A percentile compares a stretch with the other conserved stretches of the same genome.
Conservation (phyloP, 2,888 invertebrate species). For the Euzetes globulus region DNA sequence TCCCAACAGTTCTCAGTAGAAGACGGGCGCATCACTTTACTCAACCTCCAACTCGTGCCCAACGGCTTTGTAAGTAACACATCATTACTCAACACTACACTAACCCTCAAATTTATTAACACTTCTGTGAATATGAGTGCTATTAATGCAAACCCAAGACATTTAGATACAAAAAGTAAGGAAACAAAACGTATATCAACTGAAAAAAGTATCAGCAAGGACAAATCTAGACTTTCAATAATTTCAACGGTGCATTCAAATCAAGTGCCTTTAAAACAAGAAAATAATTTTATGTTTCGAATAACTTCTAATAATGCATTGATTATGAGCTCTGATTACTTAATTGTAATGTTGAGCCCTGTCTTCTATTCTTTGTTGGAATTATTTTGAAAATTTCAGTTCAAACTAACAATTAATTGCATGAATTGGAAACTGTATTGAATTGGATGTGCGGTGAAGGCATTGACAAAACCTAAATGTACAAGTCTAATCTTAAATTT, state of each 20-base stretch:
- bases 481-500: background rate
- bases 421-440: too few relatives aligned
- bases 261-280: background rate
- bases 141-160: background rate
- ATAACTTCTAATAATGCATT: too few relatives aligned
- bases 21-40: conserved; percentile 32
- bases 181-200: background rate
- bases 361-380: background rate
- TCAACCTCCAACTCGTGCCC: conserved; percentile 29
- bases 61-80: conserved; percentile 10
- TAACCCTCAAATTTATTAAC: background rate
- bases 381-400: background rate
- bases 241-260: background rate
- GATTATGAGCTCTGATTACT: too few relatives aligned
- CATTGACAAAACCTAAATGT: too few relatives aligned
- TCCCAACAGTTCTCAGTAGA: conserved; percentile 39
- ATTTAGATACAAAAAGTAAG: background rate
- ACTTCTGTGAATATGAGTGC: too few relatives aligned
- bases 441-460: too few relatives aligned
- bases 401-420: background rate
- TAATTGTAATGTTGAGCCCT: background rate
- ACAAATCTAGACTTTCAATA: background rate
- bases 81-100: background rate
- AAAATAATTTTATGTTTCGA: background rate
- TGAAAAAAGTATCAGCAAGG: background rate